These are phyloP conservation scores for Harmothoe impar DNA, from an alignment of 2,888 invertebrate species.

Conservation along the genomic window DNA sequence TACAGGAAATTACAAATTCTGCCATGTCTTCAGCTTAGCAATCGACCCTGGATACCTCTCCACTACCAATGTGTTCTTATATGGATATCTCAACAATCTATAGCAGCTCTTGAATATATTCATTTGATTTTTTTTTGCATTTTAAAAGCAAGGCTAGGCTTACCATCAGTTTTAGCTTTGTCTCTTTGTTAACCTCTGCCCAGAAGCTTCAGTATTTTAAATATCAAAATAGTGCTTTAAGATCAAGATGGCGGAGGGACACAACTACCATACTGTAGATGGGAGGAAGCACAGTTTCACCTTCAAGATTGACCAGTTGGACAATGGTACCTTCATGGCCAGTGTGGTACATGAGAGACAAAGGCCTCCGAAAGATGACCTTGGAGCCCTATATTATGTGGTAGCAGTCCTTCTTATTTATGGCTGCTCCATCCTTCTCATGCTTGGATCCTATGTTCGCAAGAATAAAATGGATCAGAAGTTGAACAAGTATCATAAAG, in stretches of 20 bases:
- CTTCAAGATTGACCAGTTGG: conserved; percentile 66
- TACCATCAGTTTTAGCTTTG: no score
- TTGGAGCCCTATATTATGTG: conserved; percentile 82
- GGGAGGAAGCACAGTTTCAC: conserved; percentile 63
- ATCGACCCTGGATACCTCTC: no score
- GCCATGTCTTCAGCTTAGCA: no score
- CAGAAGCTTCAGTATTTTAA: no score
- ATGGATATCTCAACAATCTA: no score
- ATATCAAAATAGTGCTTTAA: no score
- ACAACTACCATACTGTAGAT: conserved; percentile 46
- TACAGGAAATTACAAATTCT: no score
- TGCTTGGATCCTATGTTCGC: conserved; percentile 82
- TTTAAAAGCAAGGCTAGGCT: no score
- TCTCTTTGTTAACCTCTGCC: no score
- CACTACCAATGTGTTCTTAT: no score
- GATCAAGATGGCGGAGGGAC: neutral
- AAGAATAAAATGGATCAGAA: conserved; percentile 82
- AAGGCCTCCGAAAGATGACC: conserved; percentile 72
- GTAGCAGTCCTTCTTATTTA: conserved; percentile 82
- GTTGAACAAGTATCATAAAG: conserved; percentile 79
- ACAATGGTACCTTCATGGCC: conserved; percentile 68
- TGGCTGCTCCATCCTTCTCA: conserved; percentile 82
- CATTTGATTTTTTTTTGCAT: no score
- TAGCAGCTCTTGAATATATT: no score
- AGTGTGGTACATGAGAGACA: conserved; percentile 64